Evolutionary conservation across 2,888 invertebrate genomes (phyloP).

Genomic region (Drosophila nigricruria): DNA sequence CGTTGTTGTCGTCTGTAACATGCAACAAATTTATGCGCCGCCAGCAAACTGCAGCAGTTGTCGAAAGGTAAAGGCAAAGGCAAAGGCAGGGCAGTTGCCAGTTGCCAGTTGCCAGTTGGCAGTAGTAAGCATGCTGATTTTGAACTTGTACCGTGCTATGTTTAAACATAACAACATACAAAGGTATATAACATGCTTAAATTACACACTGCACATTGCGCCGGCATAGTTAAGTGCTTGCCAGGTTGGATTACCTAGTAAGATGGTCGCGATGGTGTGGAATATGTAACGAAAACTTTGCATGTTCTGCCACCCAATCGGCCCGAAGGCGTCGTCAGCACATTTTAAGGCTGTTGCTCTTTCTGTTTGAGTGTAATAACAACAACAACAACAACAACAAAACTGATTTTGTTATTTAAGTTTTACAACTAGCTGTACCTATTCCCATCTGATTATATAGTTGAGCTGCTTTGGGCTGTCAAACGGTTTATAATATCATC

Average conservation of each 20-base stretch:
- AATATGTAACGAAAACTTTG: conserved; percentile 53
- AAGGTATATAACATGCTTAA: conserved; percentile 53
- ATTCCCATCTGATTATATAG: conserved; percentile 17
- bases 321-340: conserved; percentile 43
- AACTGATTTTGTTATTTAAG: conserved; percentile 11
- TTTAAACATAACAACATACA: conserved; percentile 42
- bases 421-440: conserved; percentile 9
- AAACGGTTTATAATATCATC: conserved; percentile 6
- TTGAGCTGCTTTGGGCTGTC: conserved; percentile 1
- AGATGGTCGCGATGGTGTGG: conserved; percentile 34
- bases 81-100: conserved; percentile 4
- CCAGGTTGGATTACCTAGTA: conserved; percentile 36
- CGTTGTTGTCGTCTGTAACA: conserved; percentile 41
- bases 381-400: background rate
- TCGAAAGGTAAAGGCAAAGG: conserved; percentile 14
- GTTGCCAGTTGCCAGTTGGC: conserved; percentile 6
- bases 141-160: conserved; percentile 56
- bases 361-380: background rate
- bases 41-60: conserved; percentile 38
- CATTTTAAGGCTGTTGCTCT: conserved; percentile 59
- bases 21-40: conserved; percentile 73
- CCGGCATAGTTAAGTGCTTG: conserved; percentile 41
- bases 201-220: conserved; percentile 51
- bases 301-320: conserved; percentile 50
- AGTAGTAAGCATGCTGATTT: conserved; percentile 57